Conservation (phyloP, 2,797 vertebrate genomes). For the Megalops cyprinoides region DNA sequence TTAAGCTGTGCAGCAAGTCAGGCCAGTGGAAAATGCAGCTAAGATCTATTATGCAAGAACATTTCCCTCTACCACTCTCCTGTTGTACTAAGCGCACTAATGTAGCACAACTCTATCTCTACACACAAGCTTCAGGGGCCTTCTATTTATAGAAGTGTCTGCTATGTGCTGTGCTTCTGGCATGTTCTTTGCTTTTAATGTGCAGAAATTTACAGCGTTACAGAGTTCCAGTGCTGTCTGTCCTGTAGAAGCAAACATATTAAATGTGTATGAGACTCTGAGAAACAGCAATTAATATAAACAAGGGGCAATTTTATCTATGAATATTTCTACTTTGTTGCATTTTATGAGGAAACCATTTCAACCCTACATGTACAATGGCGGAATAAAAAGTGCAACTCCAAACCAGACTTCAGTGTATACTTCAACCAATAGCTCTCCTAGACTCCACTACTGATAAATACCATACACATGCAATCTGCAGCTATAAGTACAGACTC, state of each 20-base stretch:
- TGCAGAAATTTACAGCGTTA: conserved; percentile 45
- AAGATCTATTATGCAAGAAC: background rate
- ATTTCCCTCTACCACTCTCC: conserved; percentile 13
- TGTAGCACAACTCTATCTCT: conserved; percentile 41
- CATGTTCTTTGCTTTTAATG: conserved; percentile 58
- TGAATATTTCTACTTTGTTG: background rate
- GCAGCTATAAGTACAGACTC: background rate
- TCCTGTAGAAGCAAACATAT: conserved; percentile 34
- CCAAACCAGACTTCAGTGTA: background rate
- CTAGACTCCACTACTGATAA: background rate
- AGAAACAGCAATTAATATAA: background rate
- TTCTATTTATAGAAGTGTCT: conserved; percentile 70
- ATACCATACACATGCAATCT: background rate
- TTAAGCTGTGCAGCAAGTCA: background rate
- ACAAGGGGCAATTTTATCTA: background rate
- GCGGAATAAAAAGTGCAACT: background rate
- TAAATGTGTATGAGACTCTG: conserved; percentile 10
- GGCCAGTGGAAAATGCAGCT: background rate
- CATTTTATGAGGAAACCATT: background rate
- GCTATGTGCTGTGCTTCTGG: conserved; percentile 60
- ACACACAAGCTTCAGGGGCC: conserved; percentile 61
- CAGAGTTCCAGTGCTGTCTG: conserved; percentile 37
- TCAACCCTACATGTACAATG: background rate
- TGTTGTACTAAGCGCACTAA: conserved; percentile 10
- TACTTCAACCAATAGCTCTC: background rate